Conservation (phyloP, 2,797 vertebrate species). For the Alectoris magna region DNA sequence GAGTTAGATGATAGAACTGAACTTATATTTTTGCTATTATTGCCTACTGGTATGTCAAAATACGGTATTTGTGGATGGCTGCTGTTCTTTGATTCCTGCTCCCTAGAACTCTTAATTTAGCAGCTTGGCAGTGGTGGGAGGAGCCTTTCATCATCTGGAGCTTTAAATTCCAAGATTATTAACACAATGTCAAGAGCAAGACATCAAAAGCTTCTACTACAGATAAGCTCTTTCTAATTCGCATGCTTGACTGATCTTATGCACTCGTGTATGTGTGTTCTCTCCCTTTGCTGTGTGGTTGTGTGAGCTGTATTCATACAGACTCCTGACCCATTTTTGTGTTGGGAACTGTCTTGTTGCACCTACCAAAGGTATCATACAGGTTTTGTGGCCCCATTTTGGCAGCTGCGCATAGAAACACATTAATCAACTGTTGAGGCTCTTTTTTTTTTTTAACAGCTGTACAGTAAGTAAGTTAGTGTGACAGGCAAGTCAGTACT, state of each 20-base stretch:
- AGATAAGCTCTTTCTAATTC: background rate
- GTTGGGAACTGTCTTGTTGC: background rate
- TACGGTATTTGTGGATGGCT: background rate
- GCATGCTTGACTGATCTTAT: background rate
- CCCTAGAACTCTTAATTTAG: background rate
- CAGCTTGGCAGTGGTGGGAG: background rate
- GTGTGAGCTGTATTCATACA: background rate
- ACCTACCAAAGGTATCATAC: background rate
- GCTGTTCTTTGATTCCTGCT: background rate
- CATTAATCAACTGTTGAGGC: background rate
- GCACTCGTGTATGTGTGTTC: background rate
- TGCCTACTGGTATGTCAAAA: background rate
- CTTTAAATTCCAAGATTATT: slow-evolving; percentile 14
- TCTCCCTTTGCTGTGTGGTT: background rate
- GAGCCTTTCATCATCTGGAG: background rate
- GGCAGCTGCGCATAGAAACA: background rate
- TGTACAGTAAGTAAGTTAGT: background rate
- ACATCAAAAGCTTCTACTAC: background rate
- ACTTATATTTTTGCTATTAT: background rate
- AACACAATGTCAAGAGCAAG: background rate
- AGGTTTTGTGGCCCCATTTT: background rate
- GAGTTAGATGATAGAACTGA: background rate
- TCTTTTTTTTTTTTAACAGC: background rate
- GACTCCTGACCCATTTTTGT: background rate
- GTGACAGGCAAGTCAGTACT: background rate